These are phyloP conservation scores for Lepidochrysops patricia DNA, from an alignment of 2,888 invertebrate species.

Conservation along the genomic window DNA sequence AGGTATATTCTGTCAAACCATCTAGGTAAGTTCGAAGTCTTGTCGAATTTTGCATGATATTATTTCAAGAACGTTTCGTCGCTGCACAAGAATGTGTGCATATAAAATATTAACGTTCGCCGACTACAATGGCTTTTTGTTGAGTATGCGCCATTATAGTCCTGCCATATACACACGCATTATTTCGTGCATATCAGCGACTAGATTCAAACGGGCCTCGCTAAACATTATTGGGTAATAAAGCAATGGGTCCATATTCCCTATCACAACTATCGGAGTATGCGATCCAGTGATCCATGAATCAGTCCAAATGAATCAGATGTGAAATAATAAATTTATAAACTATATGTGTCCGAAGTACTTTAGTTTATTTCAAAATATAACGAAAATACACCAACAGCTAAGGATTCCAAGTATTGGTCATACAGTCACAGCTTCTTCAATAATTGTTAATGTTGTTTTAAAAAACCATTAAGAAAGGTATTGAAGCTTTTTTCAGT, in stretches of 20 bases:
- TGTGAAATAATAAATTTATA: too few species aligned
- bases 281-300: background rate
- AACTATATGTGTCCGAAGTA: too few species aligned
- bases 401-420: background rate
- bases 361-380: too few species aligned
- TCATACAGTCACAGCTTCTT: background rate
- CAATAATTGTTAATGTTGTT: background rate
- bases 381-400: too few species aligned
- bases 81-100: constrained; percentile 9
- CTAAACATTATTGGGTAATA: background rate
- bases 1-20: too few species aligned
- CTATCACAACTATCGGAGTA: background rate
- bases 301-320: too few species aligned
- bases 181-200: constrained; percentile 7
- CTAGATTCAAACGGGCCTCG: background rate
- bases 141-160: constrained; percentile 8
- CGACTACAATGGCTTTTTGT: constrained; percentile 8
- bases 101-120: constrained; percentile 8
- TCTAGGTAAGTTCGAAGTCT: background rate
- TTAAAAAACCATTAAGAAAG: background rate
- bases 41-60: constrained; percentile 2
- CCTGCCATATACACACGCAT: constrained; percentile 1
- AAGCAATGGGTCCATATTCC: background rate
- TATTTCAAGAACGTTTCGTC: constrained; percentile 9
- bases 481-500: background rate